Percentiles rank a stretch among this genome's conserved stretches.
Conservation (phyloP, 2,888 invertebrate species). For the Tromatobia lineatoria region DNA sequence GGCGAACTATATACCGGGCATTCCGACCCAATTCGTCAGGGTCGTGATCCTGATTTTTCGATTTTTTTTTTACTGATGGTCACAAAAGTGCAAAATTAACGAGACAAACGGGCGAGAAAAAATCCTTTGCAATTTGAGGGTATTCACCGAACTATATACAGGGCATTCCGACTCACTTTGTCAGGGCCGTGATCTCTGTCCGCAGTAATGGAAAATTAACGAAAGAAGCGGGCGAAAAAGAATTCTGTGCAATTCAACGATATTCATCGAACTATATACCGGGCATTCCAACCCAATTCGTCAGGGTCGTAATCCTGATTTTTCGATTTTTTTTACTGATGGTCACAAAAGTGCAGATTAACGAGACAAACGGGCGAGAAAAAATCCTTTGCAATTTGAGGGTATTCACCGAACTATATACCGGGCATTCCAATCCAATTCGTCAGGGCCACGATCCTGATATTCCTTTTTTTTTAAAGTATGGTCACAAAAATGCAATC, state of each 20-base stretch:
- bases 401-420: slow-evolving; percentile 10
- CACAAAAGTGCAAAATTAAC: slow-evolving; percentile 58
- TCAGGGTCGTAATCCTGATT: neutral
- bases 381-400: slow-evolving; percentile 52
- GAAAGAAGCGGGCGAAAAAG: slow-evolving; percentile 46
- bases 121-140: slow-evolving; percentile 52
- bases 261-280: slow-evolving; percentile 4
- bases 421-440: neutral
- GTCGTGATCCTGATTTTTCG: neutral
- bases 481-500: slow-evolving; percentile 53
- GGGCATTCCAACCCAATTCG: slow-evolving; percentile 12
- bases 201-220: slow-evolving; percentile 58
- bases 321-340: neutral
- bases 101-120: slow-evolving; percentile 46
- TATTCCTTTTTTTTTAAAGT: no score
- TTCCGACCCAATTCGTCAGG: slow-evolving; percentile 4
- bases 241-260: slow-evolving; percentile 54
- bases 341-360: slow-evolving; percentile 53
- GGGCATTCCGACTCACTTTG: slow-evolving; percentile 8
- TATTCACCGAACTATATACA: neutral
- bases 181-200: neutral
- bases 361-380: slow-evolving; percentile 51
- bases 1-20: neutral
- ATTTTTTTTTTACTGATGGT: no score
- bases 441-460: neutral